Conservation (phyloP, 2,797 vertebrate species). For the Tolypeutes matacus region DNA sequence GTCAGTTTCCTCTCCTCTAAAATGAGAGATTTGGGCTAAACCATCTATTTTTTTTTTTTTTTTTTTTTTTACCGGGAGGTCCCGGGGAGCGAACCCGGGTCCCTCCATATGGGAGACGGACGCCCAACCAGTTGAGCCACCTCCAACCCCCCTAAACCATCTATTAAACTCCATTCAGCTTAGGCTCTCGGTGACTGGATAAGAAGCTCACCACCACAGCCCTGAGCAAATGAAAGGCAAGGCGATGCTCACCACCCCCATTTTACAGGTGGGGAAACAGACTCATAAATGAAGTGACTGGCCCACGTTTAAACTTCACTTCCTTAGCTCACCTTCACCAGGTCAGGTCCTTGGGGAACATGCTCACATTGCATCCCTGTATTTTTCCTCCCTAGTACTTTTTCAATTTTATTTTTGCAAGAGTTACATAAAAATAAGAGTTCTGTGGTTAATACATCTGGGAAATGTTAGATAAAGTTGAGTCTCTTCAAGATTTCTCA, state of each 20-base stretch:
- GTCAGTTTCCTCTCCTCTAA: background rate
- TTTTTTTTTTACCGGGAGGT: no score
- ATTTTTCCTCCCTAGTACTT: background rate
- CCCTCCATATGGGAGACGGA: no score
- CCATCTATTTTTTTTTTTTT: no score
- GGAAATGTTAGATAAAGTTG: background rate
- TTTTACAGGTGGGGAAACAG: background rate
- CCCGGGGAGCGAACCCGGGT: no score
- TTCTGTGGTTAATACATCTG: background rate
- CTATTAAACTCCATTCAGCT: background rate
- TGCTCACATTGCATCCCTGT: background rate
- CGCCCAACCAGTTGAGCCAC: no score
- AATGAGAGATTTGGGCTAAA: background rate
- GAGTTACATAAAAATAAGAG: background rate
- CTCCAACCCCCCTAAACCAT: no score
- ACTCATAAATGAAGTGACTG: background rate
- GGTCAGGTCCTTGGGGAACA: no score
- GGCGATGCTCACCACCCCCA: background rate
- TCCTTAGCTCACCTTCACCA: background rate
- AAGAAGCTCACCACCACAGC: background rate
- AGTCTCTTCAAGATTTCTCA: conserved; percentile 3
- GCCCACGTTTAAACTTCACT: background rate
- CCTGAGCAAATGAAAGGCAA: background rate
- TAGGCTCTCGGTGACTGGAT: background rate
- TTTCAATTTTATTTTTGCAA: conserved; percentile 2